Evolutionary conservation across 2,797 vertebrate species (phyloP).

Genomic region (Anas acuta): DNA sequence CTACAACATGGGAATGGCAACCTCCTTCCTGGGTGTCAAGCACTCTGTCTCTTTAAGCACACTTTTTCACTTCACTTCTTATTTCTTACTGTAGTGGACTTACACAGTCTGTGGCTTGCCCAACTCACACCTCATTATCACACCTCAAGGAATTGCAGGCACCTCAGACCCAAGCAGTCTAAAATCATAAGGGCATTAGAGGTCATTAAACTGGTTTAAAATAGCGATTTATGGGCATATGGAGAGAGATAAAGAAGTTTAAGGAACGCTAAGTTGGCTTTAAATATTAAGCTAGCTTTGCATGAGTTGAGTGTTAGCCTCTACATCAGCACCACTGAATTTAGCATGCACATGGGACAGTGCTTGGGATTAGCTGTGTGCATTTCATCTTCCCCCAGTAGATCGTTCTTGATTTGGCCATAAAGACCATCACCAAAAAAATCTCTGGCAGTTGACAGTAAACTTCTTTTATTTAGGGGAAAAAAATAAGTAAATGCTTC

Average conservation of each 20-base stretch:
- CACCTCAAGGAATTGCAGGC: background rate
- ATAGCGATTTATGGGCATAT: background rate
- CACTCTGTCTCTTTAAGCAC: slow-evolving; percentile 33
- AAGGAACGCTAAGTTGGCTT: background rate
- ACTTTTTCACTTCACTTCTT: background rate
- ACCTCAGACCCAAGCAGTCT: background rate
- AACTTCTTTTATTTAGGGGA: background rate
- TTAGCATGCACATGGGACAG: background rate
- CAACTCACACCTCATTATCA: background rate
- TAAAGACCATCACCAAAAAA: background rate
- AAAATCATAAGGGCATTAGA: background rate
- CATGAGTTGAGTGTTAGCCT: background rate
- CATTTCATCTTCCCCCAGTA: background rate
- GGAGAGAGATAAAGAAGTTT: background rate
- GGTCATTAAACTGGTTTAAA: background rate
- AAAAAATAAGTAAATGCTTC: background rate
- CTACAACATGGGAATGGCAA: background rate
- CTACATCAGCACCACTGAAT: background rate
- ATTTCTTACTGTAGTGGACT: background rate
- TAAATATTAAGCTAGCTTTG: background rate
- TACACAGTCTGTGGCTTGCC: background rate
- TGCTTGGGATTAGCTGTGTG: background rate
- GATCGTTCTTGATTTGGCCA: background rate
- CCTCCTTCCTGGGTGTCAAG: slow-evolving; percentile 28
- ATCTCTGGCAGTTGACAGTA: background rate